Conservation (phyloP, 92 coral and sea anemone genomes). For the Paragorgia papillata region DNA sequence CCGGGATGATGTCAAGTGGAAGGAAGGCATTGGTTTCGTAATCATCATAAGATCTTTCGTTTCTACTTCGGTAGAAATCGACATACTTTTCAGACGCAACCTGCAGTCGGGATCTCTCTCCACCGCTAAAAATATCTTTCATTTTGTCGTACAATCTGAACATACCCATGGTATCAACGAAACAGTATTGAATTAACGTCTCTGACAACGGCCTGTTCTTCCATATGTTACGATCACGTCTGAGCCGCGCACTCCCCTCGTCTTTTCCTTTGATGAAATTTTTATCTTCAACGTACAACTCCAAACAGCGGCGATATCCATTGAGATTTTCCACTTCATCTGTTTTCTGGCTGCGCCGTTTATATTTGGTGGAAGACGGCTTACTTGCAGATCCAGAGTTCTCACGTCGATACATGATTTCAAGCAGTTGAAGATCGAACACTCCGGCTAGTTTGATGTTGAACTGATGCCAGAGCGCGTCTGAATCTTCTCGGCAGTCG, state of each 20-base stretch:
- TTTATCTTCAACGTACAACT: conserved; percentile 71
- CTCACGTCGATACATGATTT: conserved; percentile 72
- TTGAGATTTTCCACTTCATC: conserved; percentile 59
- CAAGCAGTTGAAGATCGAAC: conserved; percentile 77
- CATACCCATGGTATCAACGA: conserved; percentile 67
- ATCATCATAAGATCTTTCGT: conserved; percentile 58
- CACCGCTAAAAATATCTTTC: conserved; percentile 56
- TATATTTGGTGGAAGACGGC: conserved; percentile 17
- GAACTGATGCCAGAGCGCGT: conserved; percentile 73
- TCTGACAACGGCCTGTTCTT: conserved; percentile 62
- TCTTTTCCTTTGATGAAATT: conserved; percentile 55
- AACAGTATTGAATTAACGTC: conserved; percentile 62
- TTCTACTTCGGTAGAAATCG: conserved; percentile 65
- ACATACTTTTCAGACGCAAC: conserved; percentile 76
- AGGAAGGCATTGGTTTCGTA: conserved; percentile 72
- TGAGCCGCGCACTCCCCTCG: conserved; percentile 49
- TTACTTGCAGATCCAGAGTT: conserved; percentile 34
- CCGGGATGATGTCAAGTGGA: conserved; percentile 78
- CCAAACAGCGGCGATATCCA: conserved; percentile 73
- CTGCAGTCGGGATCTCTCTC: conserved; percentile 58
- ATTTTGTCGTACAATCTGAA: conserved; percentile 70
- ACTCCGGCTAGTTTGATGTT: conserved; percentile 66
- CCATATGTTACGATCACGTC: conserved; percentile 39
- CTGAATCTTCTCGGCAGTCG: conserved; percentile 83
- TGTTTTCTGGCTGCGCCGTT: background rate